These are phyloP conservation scores for Falco punctatus DNA, from an alignment of 2,113 vertebrate species.

Conservation along the genomic window DNA sequence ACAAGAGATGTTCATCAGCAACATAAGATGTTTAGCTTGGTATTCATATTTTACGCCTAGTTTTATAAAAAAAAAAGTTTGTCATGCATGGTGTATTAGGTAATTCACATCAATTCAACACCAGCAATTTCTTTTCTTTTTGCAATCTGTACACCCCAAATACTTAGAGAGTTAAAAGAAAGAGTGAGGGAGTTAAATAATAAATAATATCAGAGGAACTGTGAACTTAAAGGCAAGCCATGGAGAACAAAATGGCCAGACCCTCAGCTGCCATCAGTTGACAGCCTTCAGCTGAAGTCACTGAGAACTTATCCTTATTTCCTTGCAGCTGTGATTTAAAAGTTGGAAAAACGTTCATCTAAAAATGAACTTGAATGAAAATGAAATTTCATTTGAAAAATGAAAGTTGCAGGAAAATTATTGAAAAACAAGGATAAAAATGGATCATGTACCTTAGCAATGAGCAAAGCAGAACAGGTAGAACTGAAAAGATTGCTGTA, in stretches of 20 bases:
- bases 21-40: slow-evolving; percentile 40
- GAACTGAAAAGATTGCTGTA: background rate
- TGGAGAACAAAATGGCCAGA: background rate
- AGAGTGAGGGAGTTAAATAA: background rate
- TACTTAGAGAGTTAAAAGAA: background rate
- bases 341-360: background rate
- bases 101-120: background rate
- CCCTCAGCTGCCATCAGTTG: background rate
- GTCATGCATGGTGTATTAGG: background rate
- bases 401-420: background rate
- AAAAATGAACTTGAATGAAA: no score
- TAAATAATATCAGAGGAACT: background rate
- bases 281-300: background rate
- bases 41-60: slow-evolving; percentile 43
- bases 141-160: background rate
- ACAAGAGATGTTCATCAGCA: slow-evolving; percentile 12
- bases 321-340: background rate
- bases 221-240: background rate
- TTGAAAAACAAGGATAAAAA: background rate
- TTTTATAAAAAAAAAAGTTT: slow-evolving; percentile 39
- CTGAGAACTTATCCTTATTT: background rate
- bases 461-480: background rate
- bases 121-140: background rate
- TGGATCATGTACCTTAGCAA: background rate
- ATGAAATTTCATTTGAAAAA: background rate